Conservation (phyloP, 2,113 vertebrate species). For the Cercocebus atys region DNA sequence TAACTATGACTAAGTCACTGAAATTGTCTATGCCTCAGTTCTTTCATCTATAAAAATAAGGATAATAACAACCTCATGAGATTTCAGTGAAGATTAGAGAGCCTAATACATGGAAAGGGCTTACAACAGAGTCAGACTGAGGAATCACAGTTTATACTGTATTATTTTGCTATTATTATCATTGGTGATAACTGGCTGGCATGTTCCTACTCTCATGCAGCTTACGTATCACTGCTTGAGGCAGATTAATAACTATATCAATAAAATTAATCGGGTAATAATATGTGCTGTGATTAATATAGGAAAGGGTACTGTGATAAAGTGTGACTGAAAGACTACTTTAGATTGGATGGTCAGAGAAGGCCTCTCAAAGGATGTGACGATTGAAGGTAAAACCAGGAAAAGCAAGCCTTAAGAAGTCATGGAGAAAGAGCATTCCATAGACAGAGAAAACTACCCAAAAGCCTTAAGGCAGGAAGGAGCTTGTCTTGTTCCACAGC, state of each 20-base stretch:
- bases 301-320: neutral
- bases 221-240: neutral
- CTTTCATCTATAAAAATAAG: neutral
- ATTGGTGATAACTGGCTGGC: neutral
- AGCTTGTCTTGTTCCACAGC: neutral
- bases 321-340: neutral
- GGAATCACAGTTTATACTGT: neutral
- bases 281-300: neutral
- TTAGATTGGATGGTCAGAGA: neutral
- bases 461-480: conserved; percentile 30
- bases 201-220: neutral
- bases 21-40: neutral
- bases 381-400: neutral
- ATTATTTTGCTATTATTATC: neutral
- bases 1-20: neutral
- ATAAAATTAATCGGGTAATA: neutral
- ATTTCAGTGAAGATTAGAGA: neutral
- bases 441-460: neutral
- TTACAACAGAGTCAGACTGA: neutral
- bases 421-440: neutral
- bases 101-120: neutral
- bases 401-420: neutral
- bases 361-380: neutral
- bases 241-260: neutral
- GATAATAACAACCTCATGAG: neutral